Conservation (phyloP, 2,888 invertebrate species). For the Chouioia cunea region DNA sequence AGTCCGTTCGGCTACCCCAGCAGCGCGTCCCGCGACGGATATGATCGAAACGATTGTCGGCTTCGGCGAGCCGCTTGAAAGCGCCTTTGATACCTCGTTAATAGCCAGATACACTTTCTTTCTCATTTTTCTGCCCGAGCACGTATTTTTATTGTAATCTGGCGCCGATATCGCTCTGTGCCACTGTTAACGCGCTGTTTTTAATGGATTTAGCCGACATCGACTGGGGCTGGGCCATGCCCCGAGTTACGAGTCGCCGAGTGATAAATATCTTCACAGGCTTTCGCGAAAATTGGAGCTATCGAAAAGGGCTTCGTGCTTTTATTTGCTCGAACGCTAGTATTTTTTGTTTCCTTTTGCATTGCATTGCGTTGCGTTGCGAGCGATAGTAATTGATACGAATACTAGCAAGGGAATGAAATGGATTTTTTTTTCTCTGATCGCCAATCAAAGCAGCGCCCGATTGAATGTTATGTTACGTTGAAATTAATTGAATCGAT, state of each 20-base stretch:
- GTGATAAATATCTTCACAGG: conserved; percentile 43
- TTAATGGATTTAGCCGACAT: conserved; percentile 42
- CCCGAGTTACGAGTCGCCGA: conserved; percentile 37
- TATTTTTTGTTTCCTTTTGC: conserved; percentile 1
- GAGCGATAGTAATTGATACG: conserved; percentile 38
- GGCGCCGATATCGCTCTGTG: conserved; percentile 5
- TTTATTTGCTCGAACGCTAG: neutral
- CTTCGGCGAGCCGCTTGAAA: conserved; percentile 3
- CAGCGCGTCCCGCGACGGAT: neutral
- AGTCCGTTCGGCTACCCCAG: neutral
- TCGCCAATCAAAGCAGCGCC: conserved; percentile 21
- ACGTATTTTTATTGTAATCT: conserved; percentile 38
- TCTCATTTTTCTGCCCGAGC: conserved; percentile 3
- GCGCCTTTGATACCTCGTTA: neutral
- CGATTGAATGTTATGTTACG: conserved; percentile 15
- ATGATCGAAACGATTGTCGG: conserved; percentile 16
- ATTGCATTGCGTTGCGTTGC: neutral
- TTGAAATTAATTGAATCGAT: conserved; percentile 33
- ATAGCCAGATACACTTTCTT: conserved; percentile 10
- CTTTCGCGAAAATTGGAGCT: conserved; percentile 39
- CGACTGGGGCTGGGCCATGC: too few relatives aligned
- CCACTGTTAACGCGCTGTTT: conserved; percentile 35
- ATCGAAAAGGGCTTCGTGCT: conserved; percentile 5
- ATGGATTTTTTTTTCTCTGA: conserved; percentile 6
- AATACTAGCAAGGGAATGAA: conserved; percentile 16